Evolutionary conservation across 2,888 invertebrate species (phyloP).

Genomic region (Mythimna albipuncta): DNA sequence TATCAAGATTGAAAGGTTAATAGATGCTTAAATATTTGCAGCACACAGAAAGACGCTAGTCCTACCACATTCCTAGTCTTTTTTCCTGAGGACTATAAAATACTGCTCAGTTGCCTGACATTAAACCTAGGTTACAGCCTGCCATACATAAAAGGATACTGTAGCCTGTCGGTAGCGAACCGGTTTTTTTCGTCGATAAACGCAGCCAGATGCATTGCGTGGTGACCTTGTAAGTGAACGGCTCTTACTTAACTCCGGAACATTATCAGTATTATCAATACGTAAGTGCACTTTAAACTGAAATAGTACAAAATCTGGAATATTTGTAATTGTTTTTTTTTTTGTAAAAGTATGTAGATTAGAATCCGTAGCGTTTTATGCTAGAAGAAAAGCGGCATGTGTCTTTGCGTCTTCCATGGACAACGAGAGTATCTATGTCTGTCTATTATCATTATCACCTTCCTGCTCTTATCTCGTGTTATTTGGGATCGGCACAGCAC

Average conservation of each 20-base stretch:
- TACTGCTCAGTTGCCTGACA: conserved; percentile 6
- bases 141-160: conserved; percentile 36
- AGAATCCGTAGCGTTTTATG: neutral
- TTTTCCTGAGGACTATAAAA: conserved; percentile 5
- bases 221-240: conserved; percentile 64
- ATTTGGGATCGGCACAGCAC: no score
- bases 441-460: neutral
- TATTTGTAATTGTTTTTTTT: neutral
- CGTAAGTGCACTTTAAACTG: conserved; percentile 4
- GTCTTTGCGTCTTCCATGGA: neutral
- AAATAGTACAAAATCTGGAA: neutral
- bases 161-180: conserved; percentile 29
- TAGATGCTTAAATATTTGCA: neutral
- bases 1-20: no score
- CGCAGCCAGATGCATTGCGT: conserved; percentile 55
- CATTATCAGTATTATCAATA: conserved; percentile 44
- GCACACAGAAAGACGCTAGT: neutral
- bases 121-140: conserved; percentile 23
- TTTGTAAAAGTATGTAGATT: neutral
- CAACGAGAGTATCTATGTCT: neutral
- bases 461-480: no score
- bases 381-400: no score
- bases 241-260: conserved; percentile 57
- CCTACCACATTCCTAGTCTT: conserved; percentile 8
- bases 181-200: conserved; percentile 61